Evolutionary conservation across 2,113 vertebrate species (phyloP), one percentile per base, ranked within the genome.

Genomic region (Motacilla tschutschensis): DNA sequence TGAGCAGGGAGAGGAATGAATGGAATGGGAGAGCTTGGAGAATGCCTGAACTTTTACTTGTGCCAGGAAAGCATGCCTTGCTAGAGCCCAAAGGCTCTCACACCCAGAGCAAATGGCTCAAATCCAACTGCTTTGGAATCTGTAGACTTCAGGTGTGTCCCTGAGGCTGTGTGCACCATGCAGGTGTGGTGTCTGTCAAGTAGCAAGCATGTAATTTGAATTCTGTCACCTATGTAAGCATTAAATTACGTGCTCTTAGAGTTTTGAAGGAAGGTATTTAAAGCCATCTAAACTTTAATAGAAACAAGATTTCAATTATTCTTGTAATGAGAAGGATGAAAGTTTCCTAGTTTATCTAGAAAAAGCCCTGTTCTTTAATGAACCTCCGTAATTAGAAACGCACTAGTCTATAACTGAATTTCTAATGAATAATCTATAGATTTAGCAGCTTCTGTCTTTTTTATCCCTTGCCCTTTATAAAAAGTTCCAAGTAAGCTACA

Each of bases 351-450:
- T 85, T 90, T 83, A 86, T 63, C 83, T 74, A 89, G 84, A 79
- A 84, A 92, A 93, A 94, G 28, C 20, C 54, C 35, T 88, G 60
- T 91, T 71, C 18, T 69, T 58, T 83, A 92, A 90, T 91, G 86
- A 94, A 85, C 59, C 60, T 57, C 36, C 4, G 28, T 92, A 91
- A 77, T 95, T 92, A 96, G 87, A 89, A 89, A 86, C 50, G 41
- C 69, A 80, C 62, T 35, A 41, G 69, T 40, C 44, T 79, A 55
- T 82, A 85, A 85, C 59, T 69, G 88, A 87, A 87, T 78, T 91
- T 63, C 81, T 79, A 85, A 89, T 87, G 90, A 95, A 79, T 93
- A 92, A 94, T 94, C 94, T 93, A 92, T 94, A 89, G 88, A 59
- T 92, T 92, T 65, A 84, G 78, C 47, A 78, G 62, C 62, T 82